Percentiles rank a stretch among this genome's conserved stretches.
phyloP scores from a whole-genome alignment of 2,113 vertebrate genomes.

The Lepus europaeus region DNA sequence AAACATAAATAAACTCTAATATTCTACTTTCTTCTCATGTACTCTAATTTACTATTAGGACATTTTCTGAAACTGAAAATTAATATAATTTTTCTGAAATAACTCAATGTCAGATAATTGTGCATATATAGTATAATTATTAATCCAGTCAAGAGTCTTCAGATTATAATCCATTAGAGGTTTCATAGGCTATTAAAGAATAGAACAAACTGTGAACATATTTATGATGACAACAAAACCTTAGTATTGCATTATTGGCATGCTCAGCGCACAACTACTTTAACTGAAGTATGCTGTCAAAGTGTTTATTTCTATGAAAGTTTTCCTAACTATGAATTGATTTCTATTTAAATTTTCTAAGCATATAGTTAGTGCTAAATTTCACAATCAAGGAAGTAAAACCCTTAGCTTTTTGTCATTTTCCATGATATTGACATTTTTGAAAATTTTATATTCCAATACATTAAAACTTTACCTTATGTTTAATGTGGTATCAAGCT shows the following conservation, averaged over 20 bases:
- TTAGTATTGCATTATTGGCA: neutral
- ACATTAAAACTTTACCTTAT: neutral
- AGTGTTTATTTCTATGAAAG: neutral
- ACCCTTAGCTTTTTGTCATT: neutral
- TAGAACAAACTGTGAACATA: neutral
- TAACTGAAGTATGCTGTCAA: conserved; percentile 37
- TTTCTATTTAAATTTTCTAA: neutral
- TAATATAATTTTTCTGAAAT: conserved; percentile 58
- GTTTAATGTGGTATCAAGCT: neutral
- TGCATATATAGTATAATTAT: conserved; percentile 43
- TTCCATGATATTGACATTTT: neutral
- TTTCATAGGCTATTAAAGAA: conserved; percentile 63
- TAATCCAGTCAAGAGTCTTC: conserved; percentile 54
- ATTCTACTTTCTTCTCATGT: neutral
- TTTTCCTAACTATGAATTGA: conserved; percentile 2
- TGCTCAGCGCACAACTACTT: neutral
- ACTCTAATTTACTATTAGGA: neutral
- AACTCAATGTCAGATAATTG: conserved; percentile 75
- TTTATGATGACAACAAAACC: conserved; percentile 70
- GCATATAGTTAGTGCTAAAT: neutral
- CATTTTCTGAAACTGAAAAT: neutral
- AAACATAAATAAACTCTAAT: conserved; percentile 38
- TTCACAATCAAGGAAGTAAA: neutral
- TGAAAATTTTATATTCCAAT: neutral
- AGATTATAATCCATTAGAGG: conserved; percentile 58